These are phyloP conservation scores for Tipula lateralis DNA, from an alignment of 2,888 invertebrate species.

Conservation along the genomic window DNA sequence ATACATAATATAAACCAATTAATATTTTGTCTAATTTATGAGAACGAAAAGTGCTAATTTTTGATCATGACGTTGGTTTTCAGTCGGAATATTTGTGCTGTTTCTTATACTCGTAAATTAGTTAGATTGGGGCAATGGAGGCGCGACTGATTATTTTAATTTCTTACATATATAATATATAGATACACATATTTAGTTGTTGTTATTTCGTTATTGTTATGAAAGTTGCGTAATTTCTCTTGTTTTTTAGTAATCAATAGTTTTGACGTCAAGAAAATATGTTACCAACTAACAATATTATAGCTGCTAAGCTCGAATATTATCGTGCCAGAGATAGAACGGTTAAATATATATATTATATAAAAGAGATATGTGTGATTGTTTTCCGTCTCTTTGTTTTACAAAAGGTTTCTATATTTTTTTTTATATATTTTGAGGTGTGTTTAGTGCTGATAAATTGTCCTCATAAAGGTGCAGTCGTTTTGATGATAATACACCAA, in stretches of 20 bases:
- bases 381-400: not conserved
- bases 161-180: not conserved
- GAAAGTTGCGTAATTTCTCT: not conserved
- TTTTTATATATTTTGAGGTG: not conserved
- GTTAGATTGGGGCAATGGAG: not conserved
- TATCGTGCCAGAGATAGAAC: not conserved
- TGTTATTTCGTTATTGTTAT: conserved; percentile 2
- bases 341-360: not conserved
- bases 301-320: not conserved
- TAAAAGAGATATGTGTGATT: not conserved
- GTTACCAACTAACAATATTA: not conserved
- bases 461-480: not conserved
- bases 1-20: not conserved
- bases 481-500: not conserved
- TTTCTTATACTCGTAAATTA: not conserved
- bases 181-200: not conserved
- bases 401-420: not conserved
- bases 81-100: not conserved
- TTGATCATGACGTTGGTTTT: conserved; percentile 3
- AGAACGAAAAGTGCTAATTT: not conserved
- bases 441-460: not conserved
- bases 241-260: not conserved
- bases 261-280: not conserved
- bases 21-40: not conserved
- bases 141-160: conserved; percentile 24